phyloP scores from a whole-genome alignment of 2,888 invertebrate species.

The Tridacna crocea region DNA sequence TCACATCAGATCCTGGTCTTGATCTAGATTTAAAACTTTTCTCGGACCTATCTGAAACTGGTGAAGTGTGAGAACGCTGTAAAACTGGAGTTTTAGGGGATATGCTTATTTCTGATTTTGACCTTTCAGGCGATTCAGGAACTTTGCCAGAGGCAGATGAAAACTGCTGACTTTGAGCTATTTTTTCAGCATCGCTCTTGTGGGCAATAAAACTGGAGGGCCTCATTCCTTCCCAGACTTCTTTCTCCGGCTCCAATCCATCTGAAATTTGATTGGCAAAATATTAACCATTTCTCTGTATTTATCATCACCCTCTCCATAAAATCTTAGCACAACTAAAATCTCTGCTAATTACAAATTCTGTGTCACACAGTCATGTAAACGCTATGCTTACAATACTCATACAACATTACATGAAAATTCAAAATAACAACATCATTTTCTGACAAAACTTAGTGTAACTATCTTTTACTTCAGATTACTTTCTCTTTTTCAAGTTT shows the following conservation, averaged over 20 bases:
- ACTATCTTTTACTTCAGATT: too few species aligned
- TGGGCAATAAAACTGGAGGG: constrained; percentile 49
- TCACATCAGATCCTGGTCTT: constrained; percentile 34
- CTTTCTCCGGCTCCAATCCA: constrained; percentile 38
- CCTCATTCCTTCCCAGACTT: constrained; percentile 58
- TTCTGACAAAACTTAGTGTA: too few species aligned
- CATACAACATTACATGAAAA: too few species aligned
- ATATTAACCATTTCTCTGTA: not conserved
- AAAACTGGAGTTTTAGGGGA: constrained; percentile 48
- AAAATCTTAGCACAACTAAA: constrained; percentile 23
- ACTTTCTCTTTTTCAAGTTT: too few species aligned
- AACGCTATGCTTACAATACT: too few species aligned
- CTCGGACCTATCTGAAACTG: constrained; percentile 49
- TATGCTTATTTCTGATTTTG: constrained; percentile 49
- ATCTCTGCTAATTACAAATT: too few species aligned
- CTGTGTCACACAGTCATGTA: too few species aligned
- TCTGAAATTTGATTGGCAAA: constrained; percentile 24
- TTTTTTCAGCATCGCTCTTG: constrained; percentile 2
- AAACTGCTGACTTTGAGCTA: constrained; percentile 1
- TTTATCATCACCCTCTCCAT: not conserved
- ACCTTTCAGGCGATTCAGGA: constrained; percentile 46
- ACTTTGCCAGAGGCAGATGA: constrained; percentile 1
- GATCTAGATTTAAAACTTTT: constrained; percentile 31
- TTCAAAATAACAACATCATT: too few species aligned
- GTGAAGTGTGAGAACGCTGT: constrained; percentile 57